A percentile compares a stretch with the other conserved stretches of the same genome.
These are phyloP conservation scores for Gonioctena quinquepunctata DNA, from an alignment of 1,140 invertebrate genomes.

Conservation along the genomic window DNA sequence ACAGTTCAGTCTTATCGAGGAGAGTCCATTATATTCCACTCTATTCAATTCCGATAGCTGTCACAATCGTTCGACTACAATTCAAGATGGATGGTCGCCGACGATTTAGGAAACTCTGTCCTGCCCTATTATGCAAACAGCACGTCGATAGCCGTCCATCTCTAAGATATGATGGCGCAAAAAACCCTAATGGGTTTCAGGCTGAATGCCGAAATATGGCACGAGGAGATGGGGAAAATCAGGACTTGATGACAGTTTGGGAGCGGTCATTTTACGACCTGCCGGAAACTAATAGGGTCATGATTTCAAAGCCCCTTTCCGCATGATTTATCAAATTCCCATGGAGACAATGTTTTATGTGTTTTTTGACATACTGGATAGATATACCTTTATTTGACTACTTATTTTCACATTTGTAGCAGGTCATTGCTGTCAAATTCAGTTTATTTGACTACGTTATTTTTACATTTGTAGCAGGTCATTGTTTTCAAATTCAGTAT, in stretches of 20 bases:
- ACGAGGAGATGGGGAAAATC: not conserved
- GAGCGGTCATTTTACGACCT: not conserved
- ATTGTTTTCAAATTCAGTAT: no score
- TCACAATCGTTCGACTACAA: slow-evolving; percentile 45
- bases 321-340: no score
- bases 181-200: not conserved
- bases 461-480: no score
- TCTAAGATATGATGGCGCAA: slow-evolving; percentile 29
- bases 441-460: no score
- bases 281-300: no score
- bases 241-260: not conserved
- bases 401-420: no score
- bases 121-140: slow-evolving; percentile 40
- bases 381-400: no score
- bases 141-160: slow-evolving; percentile 31
- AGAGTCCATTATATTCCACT: slow-evolving; percentile 33
- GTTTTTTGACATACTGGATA: no score
- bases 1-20: slow-evolving; percentile 39
- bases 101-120: slow-evolving; percentile 26
- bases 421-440: no score
- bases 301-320: no score
- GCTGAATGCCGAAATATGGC: not conserved
- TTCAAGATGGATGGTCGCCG: slow-evolving; percentile 46
- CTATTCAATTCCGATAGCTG: slow-evolving; percentile 39
- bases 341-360: no score